Evolutionary conservation across 2,888 invertebrate species (phyloP).

Genomic region (Anagyrus pseudococci): DNA sequence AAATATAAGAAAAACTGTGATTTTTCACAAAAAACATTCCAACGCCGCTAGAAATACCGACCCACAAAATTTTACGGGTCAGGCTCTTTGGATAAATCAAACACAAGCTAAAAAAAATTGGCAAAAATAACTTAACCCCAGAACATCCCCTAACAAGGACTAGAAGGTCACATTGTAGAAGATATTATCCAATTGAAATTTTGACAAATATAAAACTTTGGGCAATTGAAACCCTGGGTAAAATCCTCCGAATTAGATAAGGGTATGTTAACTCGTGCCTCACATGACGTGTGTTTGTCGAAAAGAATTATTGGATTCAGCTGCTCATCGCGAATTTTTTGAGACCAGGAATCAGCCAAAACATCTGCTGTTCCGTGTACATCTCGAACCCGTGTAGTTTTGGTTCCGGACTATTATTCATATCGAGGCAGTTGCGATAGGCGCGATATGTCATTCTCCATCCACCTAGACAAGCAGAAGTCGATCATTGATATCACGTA

Average conservation of each 20-base stretch:
- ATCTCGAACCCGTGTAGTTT: constrained; percentile 49
- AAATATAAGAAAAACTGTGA: no score
- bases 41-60: no score
- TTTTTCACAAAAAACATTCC: no score
- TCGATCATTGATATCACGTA: not conserved
- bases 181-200: no score
- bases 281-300: constrained; percentile 34
- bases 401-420: constrained; percentile 42
- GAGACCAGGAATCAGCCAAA: constrained; percentile 56
- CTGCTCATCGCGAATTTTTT: constrained; percentile 22
- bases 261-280: constrained; percentile 8
- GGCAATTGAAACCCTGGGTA: not conserved
- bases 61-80: no score
- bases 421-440: constrained; percentile 51
- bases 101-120: no score
- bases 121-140: no score
- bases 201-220: no score
- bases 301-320: constrained; percentile 25
- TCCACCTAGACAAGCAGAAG: constrained; percentile 5
- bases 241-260: constrained; percentile 10
- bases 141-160: no score
- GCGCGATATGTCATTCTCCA: constrained; percentile 58
- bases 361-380: constrained; percentile 57
- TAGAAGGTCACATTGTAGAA: no score
- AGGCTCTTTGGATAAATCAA: no score